Evolutionary conservation across 2,113 vertebrate species (phyloP).

Genomic region (Notothenia coriiceps): DNA sequence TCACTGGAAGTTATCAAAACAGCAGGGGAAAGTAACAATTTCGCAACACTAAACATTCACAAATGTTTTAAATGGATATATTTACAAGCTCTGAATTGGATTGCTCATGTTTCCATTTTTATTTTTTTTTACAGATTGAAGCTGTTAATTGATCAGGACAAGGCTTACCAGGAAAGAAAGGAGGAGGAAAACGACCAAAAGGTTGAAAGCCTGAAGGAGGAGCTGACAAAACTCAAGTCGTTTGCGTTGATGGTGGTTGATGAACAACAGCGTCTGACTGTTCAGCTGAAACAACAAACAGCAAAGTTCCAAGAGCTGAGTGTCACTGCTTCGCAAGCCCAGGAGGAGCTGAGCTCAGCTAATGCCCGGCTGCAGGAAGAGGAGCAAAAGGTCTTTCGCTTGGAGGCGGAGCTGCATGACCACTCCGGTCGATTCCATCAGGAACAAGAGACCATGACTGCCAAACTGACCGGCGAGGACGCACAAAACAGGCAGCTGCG

Average conservation of each 20-base stretch:
- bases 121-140: conserved; percentile 89
- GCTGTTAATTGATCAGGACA: conserved; percentile 92
- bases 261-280: conserved; percentile 93
- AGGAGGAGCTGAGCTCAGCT: conserved; percentile 87
- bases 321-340: conserved; percentile 83
- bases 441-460: conserved; percentile 92
- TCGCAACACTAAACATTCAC: neutral
- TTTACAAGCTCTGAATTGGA: neutral
- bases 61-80: neutral
- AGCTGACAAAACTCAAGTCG: conserved; percentile 94
- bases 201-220: conserved; percentile 89
- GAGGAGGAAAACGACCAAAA: conserved; percentile 91
- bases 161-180: conserved; percentile 87
- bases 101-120: neutral
- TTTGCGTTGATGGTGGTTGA: conserved; percentile 97
- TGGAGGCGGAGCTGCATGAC: conserved; percentile 88
- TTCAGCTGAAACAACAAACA: conserved; percentile 90
- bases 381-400: conserved; percentile 87
- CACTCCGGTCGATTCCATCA: conserved; percentile 85
- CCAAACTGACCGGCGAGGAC: conserved; percentile 94
- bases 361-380: conserved; percentile 89
- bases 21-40: neutral
- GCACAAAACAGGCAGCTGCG: conserved; percentile 92
- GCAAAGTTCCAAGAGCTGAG: conserved; percentile 90
- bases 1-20: neutral